These are phyloP conservation scores for Agrotis segetum DNA, from an alignment of 2,888 invertebrate species.

Conservation along the genomic window DNA sequence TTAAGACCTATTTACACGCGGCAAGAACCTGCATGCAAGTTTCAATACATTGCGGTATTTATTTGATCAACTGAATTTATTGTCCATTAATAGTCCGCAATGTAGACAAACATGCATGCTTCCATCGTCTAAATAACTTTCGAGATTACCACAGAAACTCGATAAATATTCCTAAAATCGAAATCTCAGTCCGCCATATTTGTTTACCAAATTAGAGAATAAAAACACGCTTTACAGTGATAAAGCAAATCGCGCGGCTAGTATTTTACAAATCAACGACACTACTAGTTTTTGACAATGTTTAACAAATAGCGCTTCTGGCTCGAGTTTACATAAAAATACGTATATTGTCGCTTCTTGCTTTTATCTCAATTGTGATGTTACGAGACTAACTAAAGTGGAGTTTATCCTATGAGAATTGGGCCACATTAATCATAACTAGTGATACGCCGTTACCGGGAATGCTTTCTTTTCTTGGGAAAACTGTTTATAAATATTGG, in stretches of 20 bases:
- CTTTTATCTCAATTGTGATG: constrained; percentile 30
- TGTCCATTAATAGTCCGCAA: no score
- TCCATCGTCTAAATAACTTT: neutral
- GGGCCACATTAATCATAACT: constrained; percentile 20
- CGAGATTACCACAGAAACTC: neutral
- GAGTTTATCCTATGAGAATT: constrained; percentile 26
- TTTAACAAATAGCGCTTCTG: constrained; percentile 64
- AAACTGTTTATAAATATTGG: neutral
- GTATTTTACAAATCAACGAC: constrained; percentile 55
- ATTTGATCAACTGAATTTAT: no score
- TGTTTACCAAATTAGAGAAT: constrained; percentile 27
- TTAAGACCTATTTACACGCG: neutral
- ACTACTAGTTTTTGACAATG: constrained; percentile 52
- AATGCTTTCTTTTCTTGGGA: neutral
- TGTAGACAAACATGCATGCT: no score
- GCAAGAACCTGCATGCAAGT: no score
- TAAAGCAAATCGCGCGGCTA: constrained; percentile 21
- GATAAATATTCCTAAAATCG: neutral
- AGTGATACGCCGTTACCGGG: neutral
- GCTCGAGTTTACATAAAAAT: constrained; percentile 60
- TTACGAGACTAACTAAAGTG: constrained; percentile 25
- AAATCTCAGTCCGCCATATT: constrained; percentile 9
- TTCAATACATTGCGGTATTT: no score
- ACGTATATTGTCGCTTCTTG: constrained; percentile 38
- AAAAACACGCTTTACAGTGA: constrained; percentile 18